These are phyloP conservation scores for Sphenopsis melanotis DNA, from an alignment of 2,797 vertebrate genomes.

Conservation along the genomic window DNA sequence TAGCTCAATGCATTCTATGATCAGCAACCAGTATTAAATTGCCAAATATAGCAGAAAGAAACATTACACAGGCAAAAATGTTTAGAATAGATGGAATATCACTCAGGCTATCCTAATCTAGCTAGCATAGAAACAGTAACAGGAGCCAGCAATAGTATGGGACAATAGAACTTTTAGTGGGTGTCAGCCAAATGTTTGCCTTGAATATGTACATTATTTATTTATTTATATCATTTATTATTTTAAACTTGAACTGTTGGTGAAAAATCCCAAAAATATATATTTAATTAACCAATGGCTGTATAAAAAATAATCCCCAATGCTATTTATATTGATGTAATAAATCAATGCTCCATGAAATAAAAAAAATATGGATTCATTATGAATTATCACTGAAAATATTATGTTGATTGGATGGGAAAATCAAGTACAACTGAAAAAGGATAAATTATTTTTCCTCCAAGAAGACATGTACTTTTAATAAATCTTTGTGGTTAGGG, in stretches of 20 bases:
- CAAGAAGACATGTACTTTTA: neutral
- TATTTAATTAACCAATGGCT: neutral
- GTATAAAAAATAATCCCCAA: neutral
- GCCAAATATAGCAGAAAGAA: neutral
- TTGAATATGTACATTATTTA: neutral
- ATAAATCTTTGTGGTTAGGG: neutral
- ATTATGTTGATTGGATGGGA: neutral
- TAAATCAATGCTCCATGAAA: neutral
- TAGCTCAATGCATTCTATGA: neutral
- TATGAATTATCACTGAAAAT: neutral
- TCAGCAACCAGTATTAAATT: neutral
- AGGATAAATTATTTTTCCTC: accelerated
- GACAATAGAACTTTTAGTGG: neutral
- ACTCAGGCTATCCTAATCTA: neutral
- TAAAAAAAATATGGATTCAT: neutral
- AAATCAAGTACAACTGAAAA: neutral
- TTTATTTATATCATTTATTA: neutral
- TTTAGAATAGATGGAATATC: neutral
- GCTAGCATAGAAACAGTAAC: neutral
- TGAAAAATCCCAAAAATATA: neutral
- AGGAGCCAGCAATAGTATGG: neutral
- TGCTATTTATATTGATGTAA: neutral
- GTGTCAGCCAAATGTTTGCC: neutral
- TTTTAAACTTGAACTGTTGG: neutral
- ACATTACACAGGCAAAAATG: neutral